Evolutionary conservation across 2,888 invertebrate genomes (phyloP), one percentile per base, ranked within the genome.

Genomic region (Mimachlamys varia): DNA sequence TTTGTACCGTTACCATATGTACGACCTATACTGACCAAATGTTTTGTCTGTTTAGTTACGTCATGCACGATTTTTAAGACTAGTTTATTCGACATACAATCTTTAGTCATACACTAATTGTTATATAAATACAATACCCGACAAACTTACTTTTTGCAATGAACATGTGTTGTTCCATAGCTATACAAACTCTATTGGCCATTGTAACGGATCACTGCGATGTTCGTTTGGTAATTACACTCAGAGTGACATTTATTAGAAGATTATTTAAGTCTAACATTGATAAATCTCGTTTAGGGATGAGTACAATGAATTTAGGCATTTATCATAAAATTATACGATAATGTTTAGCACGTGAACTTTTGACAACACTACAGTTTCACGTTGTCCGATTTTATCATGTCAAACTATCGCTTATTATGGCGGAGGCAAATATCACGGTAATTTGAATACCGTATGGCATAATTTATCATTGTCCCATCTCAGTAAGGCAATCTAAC

Each of bases 311-410:
- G 76, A 76, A 76, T 76, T 33, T 2, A 76, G 15, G 33, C 76
- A 76, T 76, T 76, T 76, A 76, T 76, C 76, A 76, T 76, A 76
- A 76, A 76, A 76, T 76, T 76, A 76, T 76, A 76, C 76, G 76
- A 76, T 76, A 76, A 76, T 76, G 76, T 27, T 76, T 76, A 76
- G 76, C 76, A 33, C 76, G 76, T 76, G 76, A 76, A 76, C 76
- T 76, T 76, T 76, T 76, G 76, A 76, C 76, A 76, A 76, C 76
- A 76, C 76, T 76, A 27, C 76, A 76, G 76, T 76, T 76, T 76
- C 76, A 76, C 76, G 76, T 76, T 76, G 76, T 76, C 27, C 33
- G 76, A 76, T 76, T 76, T 76, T 76, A 76, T 76, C 76, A 76
- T 76, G 76, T 76, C 76, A 76, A 76, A 76, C 27, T 76, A 76